These are phyloP conservation scores for Apostichopus californicus DNA, from an alignment of 35 echinoderm and acorn worm genomes.

Conservation along the genomic window DNA sequence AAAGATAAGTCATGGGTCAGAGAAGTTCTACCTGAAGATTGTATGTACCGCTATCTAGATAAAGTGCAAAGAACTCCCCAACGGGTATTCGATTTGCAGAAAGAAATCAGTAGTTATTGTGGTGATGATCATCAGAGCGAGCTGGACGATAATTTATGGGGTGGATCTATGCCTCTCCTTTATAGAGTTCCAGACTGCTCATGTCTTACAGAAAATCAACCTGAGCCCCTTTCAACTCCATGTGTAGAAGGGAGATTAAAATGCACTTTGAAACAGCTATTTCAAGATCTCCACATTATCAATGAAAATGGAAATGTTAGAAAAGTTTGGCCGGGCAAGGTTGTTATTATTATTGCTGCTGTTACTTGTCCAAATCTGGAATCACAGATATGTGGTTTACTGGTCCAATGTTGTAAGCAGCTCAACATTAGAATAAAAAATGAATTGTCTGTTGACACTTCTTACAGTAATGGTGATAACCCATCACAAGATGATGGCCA, in stretches of 20 bases:
- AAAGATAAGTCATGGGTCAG: background rate
- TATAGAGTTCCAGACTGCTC: background rate
- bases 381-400: background rate
- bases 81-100: background rate
- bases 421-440: background rate
- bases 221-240: background rate
- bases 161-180: background rate
- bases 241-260: background rate
- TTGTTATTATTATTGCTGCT: background rate
- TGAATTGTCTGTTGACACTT: background rate
- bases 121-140: background rate
- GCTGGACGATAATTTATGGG: background rate
- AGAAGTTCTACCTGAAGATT: background rate
- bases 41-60: background rate
- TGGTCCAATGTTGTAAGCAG: background rate
- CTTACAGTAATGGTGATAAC: no score
- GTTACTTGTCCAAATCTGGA: background rate
- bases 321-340: background rate
- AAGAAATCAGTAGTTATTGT: conserved; percentile 4
- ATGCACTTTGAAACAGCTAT: background rate
- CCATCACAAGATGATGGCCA: no score
- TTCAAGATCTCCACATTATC: background rate
- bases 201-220: background rate
- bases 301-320: background rate
- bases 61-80: conserved; percentile 12